These are phyloP conservation scores for Monodelphis domestica DNA, from an alignment of 2,797 vertebrate genomes.

Conservation along the genomic window DNA sequence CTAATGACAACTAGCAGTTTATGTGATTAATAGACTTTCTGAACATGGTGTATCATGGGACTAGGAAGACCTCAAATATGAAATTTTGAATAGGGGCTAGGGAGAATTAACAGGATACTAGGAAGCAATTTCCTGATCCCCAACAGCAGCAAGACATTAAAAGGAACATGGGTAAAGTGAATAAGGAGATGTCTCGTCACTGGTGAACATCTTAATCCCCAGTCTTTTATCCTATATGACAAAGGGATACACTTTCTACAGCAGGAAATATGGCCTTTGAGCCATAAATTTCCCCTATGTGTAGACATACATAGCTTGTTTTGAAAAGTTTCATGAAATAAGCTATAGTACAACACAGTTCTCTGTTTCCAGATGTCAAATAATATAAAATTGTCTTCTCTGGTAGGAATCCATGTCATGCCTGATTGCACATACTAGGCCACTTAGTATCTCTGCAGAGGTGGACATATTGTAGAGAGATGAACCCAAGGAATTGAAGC, in stretches of 20 bases:
- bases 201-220: not conserved
- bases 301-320: constrained; percentile 37
- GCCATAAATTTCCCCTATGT: constrained; percentile 8
- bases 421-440: constrained; percentile 5
- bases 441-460: not conserved
- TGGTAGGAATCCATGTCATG: not conserved
- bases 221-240: constrained; percentile 1
- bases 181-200: constrained; percentile 11
- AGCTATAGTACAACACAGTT: constrained; percentile 48
- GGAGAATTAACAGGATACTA: constrained; percentile 12
- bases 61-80: constrained; percentile 38
- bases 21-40: constrained; percentile 18
- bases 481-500: constrained; percentile 31
- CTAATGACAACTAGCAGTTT: not conserved
- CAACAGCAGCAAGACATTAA: constrained; percentile 11
- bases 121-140: constrained; percentile 11
- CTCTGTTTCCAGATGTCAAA: not conserved
- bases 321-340: constrained; percentile 38
- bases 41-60: constrained; percentile 36
- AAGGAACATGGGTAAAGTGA: not conserved
- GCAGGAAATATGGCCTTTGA: not conserved
- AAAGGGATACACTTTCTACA: not conserved
- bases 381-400: not conserved
- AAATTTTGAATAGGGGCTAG: constrained; percentile 21
- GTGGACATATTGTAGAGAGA: constrained; percentile 24